Percentiles rank a stretch among this genome's conserved stretches.
These are phyloP conservation scores for Drosophila borborema DNA, from an alignment of 2,888 invertebrate species.

Conservation along the genomic window DNA sequence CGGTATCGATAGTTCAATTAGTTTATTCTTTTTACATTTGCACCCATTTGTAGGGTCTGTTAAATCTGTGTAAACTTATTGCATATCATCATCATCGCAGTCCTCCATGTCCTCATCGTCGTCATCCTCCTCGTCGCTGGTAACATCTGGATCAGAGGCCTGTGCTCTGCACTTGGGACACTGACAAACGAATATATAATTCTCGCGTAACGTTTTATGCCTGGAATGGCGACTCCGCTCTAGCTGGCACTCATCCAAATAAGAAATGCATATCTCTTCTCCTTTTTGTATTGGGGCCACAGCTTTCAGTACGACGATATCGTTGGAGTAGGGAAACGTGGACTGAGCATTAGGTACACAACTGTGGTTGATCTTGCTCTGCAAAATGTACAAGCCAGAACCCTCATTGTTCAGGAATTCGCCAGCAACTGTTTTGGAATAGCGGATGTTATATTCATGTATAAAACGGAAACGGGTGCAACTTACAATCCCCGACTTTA, in stretches of 20 bases:
- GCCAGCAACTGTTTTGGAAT: constrained; percentile 80
- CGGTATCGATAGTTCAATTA: not conserved
- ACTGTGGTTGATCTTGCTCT: constrained; percentile 96
- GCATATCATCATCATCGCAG: constrained; percentile 69
- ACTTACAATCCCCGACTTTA: constrained; percentile 91
- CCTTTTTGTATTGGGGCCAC: constrained; percentile 90
- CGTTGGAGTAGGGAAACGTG: constrained; percentile 93
- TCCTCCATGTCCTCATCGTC: constrained; percentile 83
- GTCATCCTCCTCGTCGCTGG: constrained; percentile 91
- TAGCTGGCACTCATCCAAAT: constrained; percentile 93
- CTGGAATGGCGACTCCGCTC: constrained; percentile 94
- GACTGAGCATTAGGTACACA: constrained; percentile 95
- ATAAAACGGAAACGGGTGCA: not conserved
- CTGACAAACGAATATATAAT: constrained; percentile 93
- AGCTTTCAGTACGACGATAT: constrained; percentile 90
- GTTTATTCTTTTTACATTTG: not conserved
- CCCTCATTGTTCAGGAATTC: constrained; percentile 96
- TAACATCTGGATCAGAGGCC: constrained; percentile 91
- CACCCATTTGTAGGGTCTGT: constrained; percentile 13
- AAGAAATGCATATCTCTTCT: constrained; percentile 96
- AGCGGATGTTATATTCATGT: not conserved
- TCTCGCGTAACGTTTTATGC: constrained; percentile 91
- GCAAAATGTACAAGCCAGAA: constrained; percentile 93
- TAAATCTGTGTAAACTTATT: constrained; percentile 12
- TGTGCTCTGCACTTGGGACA: constrained; percentile 92